These are phyloP conservation scores for Anastrepha obliqua DNA, from an alignment of 1,140 invertebrate genomes.

Conservation along the genomic window DNA sequence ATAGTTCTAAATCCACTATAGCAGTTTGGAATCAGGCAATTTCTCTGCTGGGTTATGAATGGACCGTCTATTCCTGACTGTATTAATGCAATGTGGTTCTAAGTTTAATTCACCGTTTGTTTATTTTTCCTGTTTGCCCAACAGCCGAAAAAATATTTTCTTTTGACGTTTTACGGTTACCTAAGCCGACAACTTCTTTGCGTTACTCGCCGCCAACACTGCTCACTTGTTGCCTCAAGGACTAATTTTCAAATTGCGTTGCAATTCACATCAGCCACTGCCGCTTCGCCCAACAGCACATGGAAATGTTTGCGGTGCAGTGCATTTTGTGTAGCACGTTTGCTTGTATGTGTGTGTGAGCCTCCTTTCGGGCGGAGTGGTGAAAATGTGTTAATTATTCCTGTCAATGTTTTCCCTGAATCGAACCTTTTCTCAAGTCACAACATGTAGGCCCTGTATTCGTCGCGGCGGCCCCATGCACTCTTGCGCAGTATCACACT, in stretches of 20 bases:
- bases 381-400: constrained; percentile 57
- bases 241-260: constrained; percentile 52
- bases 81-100: too few relatives aligned
- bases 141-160: too few relatives aligned
- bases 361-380: background rate
- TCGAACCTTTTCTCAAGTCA: constrained; percentile 56
- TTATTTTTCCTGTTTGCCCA: too few relatives aligned
- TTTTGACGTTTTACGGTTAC: too few relatives aligned
- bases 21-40: too few relatives aligned
- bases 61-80: too few relatives aligned
- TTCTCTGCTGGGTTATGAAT: too few relatives aligned
- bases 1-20: too few relatives aligned
- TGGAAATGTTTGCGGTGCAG: background rate
- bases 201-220: too few relatives aligned
- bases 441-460: background rate
- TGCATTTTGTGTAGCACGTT: background rate
- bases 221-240: constrained; percentile 31
- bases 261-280: background rate
- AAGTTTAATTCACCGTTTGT: too few relatives aligned
- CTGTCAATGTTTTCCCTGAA: constrained; percentile 58
- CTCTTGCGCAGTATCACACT: background rate
- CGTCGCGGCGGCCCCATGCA: background rate
- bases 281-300: background rate
- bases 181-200: background rate
- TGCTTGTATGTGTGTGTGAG: background rate